Evolutionary conservation across 2,113 vertebrate species (phyloP).

Genomic region (Crotalus horridus): DNA sequence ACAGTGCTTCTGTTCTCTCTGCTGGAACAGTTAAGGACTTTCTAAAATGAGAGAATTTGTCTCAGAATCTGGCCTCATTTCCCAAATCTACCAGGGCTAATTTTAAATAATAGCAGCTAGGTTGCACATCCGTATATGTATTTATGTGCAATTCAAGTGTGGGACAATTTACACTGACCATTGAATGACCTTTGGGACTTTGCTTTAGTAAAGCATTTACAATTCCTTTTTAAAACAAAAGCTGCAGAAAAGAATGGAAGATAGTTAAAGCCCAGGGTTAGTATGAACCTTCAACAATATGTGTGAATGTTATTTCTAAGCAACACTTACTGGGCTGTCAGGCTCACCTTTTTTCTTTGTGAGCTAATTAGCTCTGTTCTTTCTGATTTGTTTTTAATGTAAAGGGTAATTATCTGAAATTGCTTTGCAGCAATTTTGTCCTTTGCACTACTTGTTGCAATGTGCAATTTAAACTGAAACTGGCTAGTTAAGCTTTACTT

Average conservation of each 20-base stretch:
- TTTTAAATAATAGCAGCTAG: not conserved
- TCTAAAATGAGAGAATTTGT: not conserved
- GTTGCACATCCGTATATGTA: not conserved
- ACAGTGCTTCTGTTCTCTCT: not conserved
- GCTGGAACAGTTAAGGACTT: not conserved
- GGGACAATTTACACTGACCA: not conserved
- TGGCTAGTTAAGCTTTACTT: constrained; percentile 57
- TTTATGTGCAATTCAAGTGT: not conserved
- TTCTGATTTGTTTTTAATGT: constrained; percentile 55
- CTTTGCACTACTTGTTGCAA: constrained; percentile 49
- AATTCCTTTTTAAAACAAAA: not conserved
- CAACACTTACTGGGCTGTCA: constrained; percentile 47
- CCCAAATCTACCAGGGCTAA: not conserved
- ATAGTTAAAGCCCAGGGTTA: constrained; percentile 6
- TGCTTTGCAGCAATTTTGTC: constrained; percentile 53
- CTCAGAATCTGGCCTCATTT: not conserved
- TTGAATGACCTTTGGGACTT: not conserved
- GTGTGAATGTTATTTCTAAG: constrained; percentile 47
- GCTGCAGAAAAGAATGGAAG: not conserved
- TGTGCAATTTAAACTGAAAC: constrained; percentile 61
- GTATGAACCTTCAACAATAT: constrained; percentile 32
- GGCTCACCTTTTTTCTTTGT: constrained; percentile 56
- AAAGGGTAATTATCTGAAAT: constrained; percentile 64
- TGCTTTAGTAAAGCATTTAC: not conserved
- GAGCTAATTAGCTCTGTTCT: constrained; percentile 63